Base-by-base conservation (phyloP, 92 coral and sea anemone genomes). In the Phenganax subtilis region DNA sequence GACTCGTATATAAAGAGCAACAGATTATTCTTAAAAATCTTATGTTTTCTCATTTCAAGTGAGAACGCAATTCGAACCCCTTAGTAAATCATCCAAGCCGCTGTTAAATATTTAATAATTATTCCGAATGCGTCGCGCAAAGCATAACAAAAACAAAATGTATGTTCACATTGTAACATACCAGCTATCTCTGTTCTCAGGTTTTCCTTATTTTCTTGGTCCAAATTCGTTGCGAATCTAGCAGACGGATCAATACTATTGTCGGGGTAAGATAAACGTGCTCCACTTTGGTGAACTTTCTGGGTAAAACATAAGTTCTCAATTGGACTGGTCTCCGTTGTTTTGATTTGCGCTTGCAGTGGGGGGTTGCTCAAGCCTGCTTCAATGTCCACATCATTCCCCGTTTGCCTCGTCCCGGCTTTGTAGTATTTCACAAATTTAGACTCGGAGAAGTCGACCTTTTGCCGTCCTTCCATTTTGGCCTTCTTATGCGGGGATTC, bases 401-500 rank as follows among this genome's bases (percentile, higher is more conserved):
- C 91, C 80, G 98, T 75, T 88, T 87, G 84, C 72, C 86, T 92
- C 85, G 91, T 87, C 84, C 90, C 98, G 72, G 98, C 92, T 87
- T 97, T 96, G 89, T 96, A 96, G 88, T 89, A 96, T 88, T 97
- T 93, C 86, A 97, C 99, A 87, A 96, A 96, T 88, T 96, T 96
- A 61, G 99, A 96, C 82, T 96, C 99, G 88, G 92, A 96, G 90
- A 96, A 96, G 89, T 96, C 91, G 44, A 96, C 89, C 84, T 92
- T 88, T 88, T 88, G 88, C 63, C 89, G 91, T 88, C 96, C 97
- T 89, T 96, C 99, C 89, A 96, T 96, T 87, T 96, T 96, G 63
- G 99, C 97, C 96, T 97, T 92, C 87, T 96, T 96, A 86, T 96
- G 91, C 71, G 99, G 99, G 88, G 96, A 92, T 85, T 96, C 99